Evolutionary conservation across 92 coral and sea anemone genomes (phyloP), one percentile per base, ranked within the genome.

Genomic region (Umimayanthus kanabou): DNA sequence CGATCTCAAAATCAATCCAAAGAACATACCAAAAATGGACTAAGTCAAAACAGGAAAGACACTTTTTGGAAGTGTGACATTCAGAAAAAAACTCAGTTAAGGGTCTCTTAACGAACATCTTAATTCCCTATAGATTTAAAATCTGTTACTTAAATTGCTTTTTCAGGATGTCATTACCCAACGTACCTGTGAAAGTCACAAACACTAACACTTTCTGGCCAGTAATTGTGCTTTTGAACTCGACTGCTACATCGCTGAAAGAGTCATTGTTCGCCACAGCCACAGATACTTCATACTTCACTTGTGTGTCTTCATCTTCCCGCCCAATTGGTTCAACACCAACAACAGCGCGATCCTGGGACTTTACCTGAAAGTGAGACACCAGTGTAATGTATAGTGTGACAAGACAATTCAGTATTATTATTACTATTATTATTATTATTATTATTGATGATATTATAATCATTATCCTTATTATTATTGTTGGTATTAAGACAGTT

Each of bases 181-280:
- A 45, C 87, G 45, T 72, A 83, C 94, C 86, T 66, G 90, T 79
- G 77, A 92, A 97, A 9, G 98, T 82, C 10, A 95, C 96, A 39
- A 89, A 88, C 82, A 95, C 91, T 50, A 92, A 70, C 37, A 70
- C 90, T 50, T 89, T 87, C 79, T 97, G 99, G 50, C 92, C 91
- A 14, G 99, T 97, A 18, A 95, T 25, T 4, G 92, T 85, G 83
- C 99, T 97, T 71, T 88, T 92, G 18, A 97, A 88, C 78, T 95
- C 99, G 15, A 97, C 88, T 23, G 92, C 91, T 22, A 90, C 90
- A 70, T 91, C 93, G 77, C 89, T 73, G 86, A 95, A 97, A 14
- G 97, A 89, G n/a, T 92, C 93, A 22, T 89, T 88, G 80, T 89
- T 87, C 1, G 43, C n/a, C 14, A 91, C 93, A 9, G 64, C 89